Base-by-base conservation (phyloP, 2,113 vertebrate genomes). In the Nycticorax nycticorax region DNA sequence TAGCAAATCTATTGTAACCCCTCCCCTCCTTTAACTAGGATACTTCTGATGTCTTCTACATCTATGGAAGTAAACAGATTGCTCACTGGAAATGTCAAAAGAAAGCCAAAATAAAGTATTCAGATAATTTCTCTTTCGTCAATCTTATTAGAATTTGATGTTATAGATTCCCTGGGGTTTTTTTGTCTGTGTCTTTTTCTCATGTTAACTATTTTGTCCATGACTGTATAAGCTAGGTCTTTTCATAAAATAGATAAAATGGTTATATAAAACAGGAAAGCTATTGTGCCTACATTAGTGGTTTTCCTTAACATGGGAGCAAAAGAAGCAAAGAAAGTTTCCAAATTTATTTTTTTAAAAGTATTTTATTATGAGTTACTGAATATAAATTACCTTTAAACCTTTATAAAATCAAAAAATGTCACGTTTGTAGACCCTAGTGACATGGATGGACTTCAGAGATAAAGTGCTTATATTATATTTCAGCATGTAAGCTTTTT, bases 191-290 rank as follows among this genome's bases (percentile, higher is more conserved):
- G 14, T 13, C 12, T 74, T 71, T 75, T 78, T 75, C 14, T 82
- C 3, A 21, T 63, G 18, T 35, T 57, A 47, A 5, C 5, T 63
- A 14, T 78, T 90, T 85, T 59, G 63, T 35, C 45, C 3, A 50
- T 35, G 30, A 17, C 5, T 60, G 3, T 16, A 20, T 30, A 55
- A 71, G 78, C 26, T 55, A 85, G 3, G 4, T 5, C 6, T 82
- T 75, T 75, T 19, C 5, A 41, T 55, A 75, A 68, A 84, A 24
- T 10, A 53, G 57, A 52, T 6, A 71, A 56, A 95, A 62, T 12
- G 1, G 0, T 47, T 93, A 20, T 27, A 37, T 20, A 62, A 8
- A 35, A 1, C 1, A 11, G n/a, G 9, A 1, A 53, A 45, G 2
- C 5, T 82, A 4, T 37, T 55, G 14, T 50, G 9, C 14, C 5